phyloP scores from a whole-genome alignment of 2,113 vertebrate species.

The Daphoenositta chrysoptera region DNA sequence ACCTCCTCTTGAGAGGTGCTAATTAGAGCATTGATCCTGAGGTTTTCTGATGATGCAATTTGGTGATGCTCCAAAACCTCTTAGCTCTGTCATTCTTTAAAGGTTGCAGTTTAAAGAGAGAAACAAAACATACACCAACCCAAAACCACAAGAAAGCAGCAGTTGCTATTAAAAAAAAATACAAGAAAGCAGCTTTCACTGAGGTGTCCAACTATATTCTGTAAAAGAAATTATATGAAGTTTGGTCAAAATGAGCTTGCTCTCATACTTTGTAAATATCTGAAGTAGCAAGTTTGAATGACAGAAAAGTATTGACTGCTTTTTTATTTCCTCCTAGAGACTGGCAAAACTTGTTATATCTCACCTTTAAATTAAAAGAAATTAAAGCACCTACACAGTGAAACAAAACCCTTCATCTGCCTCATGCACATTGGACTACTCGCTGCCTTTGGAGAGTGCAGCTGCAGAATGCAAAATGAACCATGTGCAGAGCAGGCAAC shows the following conservation, averaged over 20 bases:
- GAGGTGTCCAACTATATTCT: not conserved
- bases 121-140: not conserved
- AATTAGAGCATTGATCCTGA: not conserved
- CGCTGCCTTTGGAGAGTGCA: not conserved
- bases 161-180: not conserved
- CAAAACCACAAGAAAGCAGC: not conserved
- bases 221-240: not conserved
- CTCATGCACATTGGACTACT: not conserved
- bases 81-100: not conserved
- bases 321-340: not conserved
- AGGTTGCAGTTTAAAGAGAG: not conserved
- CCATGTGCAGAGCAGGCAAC: accelerated
- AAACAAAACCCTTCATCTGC: not conserved
- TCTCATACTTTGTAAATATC: not conserved
- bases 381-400: not conserved
- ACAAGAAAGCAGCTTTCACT: not conserved
- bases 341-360: not conserved
- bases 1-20: not conserved
- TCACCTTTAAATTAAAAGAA: not conserved
- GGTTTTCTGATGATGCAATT: not conserved
- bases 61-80: not conserved
- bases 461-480: not conserved
- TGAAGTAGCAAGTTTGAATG: not conserved
- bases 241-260: not conserved
- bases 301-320: not conserved